phyloP scores from a whole-genome alignment of 2,888 invertebrate genomes.

The Hirtodrosophila alboralis region DNA sequence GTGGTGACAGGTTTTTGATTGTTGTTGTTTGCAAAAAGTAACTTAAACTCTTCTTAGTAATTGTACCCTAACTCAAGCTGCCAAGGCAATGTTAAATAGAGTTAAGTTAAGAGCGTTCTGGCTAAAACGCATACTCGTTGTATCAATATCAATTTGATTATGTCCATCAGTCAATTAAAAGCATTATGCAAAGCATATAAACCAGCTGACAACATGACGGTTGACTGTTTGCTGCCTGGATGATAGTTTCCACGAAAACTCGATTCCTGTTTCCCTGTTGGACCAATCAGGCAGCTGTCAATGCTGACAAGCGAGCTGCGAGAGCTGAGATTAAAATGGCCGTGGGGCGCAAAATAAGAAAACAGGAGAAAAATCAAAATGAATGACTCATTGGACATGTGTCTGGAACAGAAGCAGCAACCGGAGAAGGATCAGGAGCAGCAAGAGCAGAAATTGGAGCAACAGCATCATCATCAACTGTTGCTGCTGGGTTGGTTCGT shows the following conservation, averaged over 20 bases:
- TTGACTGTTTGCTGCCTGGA: too few relatives aligned
- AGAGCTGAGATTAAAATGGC: slow-evolving; percentile 52
- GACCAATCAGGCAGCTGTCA: slow-evolving; percentile 68
- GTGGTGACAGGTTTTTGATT: slow-evolving; percentile 76
- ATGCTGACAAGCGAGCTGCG: slow-evolving; percentile 37
- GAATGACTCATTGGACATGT: slow-evolving; percentile 64
- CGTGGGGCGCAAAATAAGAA: slow-evolving; percentile 37
- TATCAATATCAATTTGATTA: slow-evolving; percentile 57
- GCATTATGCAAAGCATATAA: slow-evolving; percentile 61
- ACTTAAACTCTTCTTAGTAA: slow-evolving; percentile 25
- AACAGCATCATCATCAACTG: slow-evolving; percentile 2
- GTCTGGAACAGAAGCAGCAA: slow-evolving; percentile 56
- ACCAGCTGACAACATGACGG: slow-evolving; percentile 38
- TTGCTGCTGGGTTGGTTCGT: slow-evolving; percentile 16
- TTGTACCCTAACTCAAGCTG: slow-evolving; percentile 20
- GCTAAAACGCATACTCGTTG: slow-evolving; percentile 21
- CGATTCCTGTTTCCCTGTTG: slow-evolving; percentile 41
- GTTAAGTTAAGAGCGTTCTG: slow-evolving; percentile 16
- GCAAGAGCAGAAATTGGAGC: too few relatives aligned
- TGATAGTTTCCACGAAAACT: neutral
- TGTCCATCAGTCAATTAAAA: slow-evolving; percentile 73
- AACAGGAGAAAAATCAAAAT: slow-evolving; percentile 38
- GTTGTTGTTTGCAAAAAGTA: slow-evolving; percentile 29
- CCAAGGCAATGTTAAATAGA: slow-evolving; percentile 6
- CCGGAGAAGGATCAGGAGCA: slow-evolving; percentile 43